A percentile compares a stretch with the other conserved stretches of the same genome.
These are phyloP conservation scores for Onychostoma macrolepis DNA, from an alignment of 2,113 vertebrate genomes.

Conservation along the genomic window DNA sequence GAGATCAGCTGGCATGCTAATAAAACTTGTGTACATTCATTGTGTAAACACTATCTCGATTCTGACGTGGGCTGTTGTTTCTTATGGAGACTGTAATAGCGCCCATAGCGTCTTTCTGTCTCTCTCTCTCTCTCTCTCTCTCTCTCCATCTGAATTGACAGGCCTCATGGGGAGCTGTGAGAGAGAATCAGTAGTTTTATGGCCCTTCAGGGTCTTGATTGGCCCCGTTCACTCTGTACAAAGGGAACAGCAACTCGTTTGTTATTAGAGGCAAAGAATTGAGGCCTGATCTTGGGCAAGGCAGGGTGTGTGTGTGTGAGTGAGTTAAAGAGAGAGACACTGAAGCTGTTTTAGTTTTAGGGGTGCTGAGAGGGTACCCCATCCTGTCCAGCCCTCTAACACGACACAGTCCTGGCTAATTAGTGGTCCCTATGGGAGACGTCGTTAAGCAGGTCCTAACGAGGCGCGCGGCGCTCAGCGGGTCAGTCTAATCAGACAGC, in stretches of 20 bases:
- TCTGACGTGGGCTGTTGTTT: neutral
- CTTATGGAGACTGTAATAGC: neutral
- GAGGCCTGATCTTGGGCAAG: constrained; percentile 55
- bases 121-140: constrained; percentile 26
- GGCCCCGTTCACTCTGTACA: constrained; percentile 59
- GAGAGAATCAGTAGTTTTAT: constrained; percentile 68
- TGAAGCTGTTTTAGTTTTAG: constrained; percentile 66
- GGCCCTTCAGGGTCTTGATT: constrained; percentile 60
- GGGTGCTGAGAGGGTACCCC: constrained; percentile 66
- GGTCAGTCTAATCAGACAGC: constrained; percentile 84
- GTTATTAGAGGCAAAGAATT: constrained; percentile 67
- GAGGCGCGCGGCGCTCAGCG: constrained; percentile 76
- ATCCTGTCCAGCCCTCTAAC: constrained; percentile 76
- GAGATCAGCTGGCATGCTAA: neutral
- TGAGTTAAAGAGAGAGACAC: constrained; percentile 49
- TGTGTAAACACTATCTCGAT: neutral
- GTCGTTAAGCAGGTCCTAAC: constrained; percentile 82
- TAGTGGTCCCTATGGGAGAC: constrained; percentile 82
- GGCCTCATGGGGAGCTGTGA: constrained; percentile 61
- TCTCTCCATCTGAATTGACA: constrained; percentile 57
- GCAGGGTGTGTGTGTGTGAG: constrained; percentile 35
- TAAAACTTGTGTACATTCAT: neutral
- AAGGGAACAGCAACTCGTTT: constrained; percentile 68
- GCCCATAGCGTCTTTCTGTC: neutral
- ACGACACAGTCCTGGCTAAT: constrained; percentile 82